A percentile compares a stretch with the other conserved stretches of the same genome.
phyloP scores from a whole-genome alignment of 2,888 invertebrate genomes.

The Agrotis ipsilon region DNA sequence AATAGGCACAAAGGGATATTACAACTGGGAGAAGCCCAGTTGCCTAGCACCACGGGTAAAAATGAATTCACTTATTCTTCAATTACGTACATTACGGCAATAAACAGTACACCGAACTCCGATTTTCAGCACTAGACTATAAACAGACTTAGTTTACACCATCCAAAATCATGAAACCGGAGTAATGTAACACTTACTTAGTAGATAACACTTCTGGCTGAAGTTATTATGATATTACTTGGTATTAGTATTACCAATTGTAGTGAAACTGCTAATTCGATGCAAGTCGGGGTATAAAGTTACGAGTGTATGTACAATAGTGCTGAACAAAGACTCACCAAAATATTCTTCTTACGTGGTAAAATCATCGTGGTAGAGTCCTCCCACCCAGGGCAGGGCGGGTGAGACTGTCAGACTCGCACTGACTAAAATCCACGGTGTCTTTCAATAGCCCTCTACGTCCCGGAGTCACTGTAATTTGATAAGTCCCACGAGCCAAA shows the following conservation, averaged over 20 bases:
- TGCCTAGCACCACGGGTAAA: no score
- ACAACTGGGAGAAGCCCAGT: no score
- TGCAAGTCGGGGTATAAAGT: neutral
- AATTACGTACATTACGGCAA: neutral
- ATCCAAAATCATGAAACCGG: slow-evolving; percentile 25
- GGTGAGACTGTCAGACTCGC: no score
- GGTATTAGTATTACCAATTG: neutral
- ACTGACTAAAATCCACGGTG: no score
- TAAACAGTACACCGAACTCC: neutral
- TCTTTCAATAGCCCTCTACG: no score
- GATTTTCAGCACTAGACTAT: slow-evolving; percentile 9
- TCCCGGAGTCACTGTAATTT: no score
- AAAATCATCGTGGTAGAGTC: no score
- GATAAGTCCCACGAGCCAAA: no score
- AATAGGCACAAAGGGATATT: no score
- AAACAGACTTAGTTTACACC: slow-evolving; percentile 25
- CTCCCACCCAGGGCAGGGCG: no score
- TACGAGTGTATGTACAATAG: neutral
- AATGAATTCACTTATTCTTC: no score
- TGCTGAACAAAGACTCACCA: neutral
- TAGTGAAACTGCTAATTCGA: neutral
- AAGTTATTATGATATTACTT: slow-evolving; percentile 22
- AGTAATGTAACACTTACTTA: slow-evolving; percentile 25
- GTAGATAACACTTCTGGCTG: slow-evolving; percentile 7
- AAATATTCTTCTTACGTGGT: no score